These are phyloP conservation scores for Heterochromis multidens DNA, from an alignment of 2,113 vertebrate species.

Conservation along the genomic window DNA sequence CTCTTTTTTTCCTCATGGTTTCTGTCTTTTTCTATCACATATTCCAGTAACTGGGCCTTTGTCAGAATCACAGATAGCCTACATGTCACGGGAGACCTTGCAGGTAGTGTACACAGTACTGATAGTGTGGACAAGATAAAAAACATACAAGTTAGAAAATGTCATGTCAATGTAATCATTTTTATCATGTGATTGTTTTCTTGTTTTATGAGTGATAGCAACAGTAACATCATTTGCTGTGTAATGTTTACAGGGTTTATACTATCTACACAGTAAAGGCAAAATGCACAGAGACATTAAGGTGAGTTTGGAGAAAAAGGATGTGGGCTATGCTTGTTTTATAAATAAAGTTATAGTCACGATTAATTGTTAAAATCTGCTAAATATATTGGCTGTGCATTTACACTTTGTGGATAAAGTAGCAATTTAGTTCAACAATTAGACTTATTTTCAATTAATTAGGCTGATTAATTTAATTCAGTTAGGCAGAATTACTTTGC, in stretches of 20 bases:
- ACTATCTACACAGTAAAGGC: conserved; percentile 80
- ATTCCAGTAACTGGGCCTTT: conserved; percentile 91
- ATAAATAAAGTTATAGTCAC: not conserved
- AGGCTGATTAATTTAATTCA: not conserved
- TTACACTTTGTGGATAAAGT: not conserved
- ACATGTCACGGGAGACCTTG: conserved; percentile 96
- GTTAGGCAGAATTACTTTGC: accelerated
- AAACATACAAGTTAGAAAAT: not conserved
- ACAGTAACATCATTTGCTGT: not conserved
- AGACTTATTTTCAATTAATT: not conserved
- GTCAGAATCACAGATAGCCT: conserved; percentile 96
- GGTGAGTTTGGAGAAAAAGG: conserved; percentile 55
- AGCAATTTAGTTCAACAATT: not conserved
- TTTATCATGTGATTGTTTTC: accelerated
- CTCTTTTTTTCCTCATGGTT: not conserved
- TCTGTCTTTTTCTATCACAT: too few relatives aligned
- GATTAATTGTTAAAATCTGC: not conserved
- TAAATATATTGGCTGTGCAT: not conserved
- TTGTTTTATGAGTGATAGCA: not conserved
- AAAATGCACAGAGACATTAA: conserved; percentile 85
- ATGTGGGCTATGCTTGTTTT: not conserved
- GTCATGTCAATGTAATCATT: not conserved
- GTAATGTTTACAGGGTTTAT: conserved; percentile 71
- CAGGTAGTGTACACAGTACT: conserved; percentile 76
- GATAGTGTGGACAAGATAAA: not conserved